Evolutionary conservation across 2,888 invertebrate species (phyloP), one percentile per base, ranked within the genome.

Genomic region (Girardia tigrina): DNA sequence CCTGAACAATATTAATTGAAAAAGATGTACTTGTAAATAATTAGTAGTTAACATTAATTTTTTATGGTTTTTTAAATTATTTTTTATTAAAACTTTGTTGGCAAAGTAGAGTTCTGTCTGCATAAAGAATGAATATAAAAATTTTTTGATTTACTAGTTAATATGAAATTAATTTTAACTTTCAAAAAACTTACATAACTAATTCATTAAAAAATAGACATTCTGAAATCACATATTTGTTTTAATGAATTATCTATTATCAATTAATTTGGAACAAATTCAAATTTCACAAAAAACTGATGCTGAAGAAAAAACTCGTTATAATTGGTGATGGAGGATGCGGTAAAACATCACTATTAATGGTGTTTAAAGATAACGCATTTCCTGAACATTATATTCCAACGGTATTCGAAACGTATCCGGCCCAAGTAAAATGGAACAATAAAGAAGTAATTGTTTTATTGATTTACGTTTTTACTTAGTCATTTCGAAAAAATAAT

Each of bases 391-490:
- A 56, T 56, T 56, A 56, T 56, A 23, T 56, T 4, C 56, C 56
- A 56, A 56, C 56, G 6, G 56, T 56, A 4, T 56, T 56, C 23
- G 56, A 56, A 56, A 56, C 56, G 23, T 56, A 56, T 16, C 20
- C 56, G n/a, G 4, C 23, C 4, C 56, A n/a, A 16, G 56, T 56
- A 20, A 56, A 56, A 56, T 56, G 56, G 56, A 56, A 56, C 23
- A 56, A 56, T 56, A 56, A 56, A 56, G 56, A 56, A 56, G 56
- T 56, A 23, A 56, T n/a, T 56, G 23, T 56, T 56, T 12, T 56
- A 16, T 20, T 36, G 36, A 16, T 36, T 36, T 12, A 16, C 8
- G 16, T 8, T 36, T 16, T 36, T 12, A 36, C 8, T 12, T 36
- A 36, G n/a, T n/a, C n/a, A n/a, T n/a, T n/a, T n/a, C n/a, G n/a